Evolutionary conservation across 2,113 vertebrate genomes (phyloP), one percentile per base, ranked within the genome.

Genomic region (Motacilla tschutschensis): DNA sequence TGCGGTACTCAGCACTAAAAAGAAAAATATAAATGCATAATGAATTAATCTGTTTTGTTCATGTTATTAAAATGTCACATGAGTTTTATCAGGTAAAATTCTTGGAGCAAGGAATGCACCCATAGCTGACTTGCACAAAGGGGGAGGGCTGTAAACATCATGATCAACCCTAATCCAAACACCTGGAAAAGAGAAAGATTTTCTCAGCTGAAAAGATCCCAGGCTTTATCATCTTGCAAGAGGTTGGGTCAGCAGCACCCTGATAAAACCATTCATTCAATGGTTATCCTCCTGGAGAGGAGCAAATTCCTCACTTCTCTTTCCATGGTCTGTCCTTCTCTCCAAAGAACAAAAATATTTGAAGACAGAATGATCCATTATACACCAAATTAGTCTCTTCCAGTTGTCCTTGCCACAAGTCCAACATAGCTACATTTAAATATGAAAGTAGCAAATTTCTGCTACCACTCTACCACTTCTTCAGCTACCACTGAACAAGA

Each of bases 221-320:
- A 44, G 9, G 4, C 4, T 70, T 74, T 20, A 29, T 9, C 12
- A 35, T 10, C 16, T 38, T 43, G 6, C 11, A 47, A 51, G 26
- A 54, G 3, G 0, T 2, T 35, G 46, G 26, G 24, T 26, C 35
- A 29, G 9, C 5, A 12, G 40, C 4, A 76, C 3, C 28, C 29
- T 1, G 1, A 58, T 4, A 25, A 0, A 54, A 28, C 6, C 4
- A 43, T 36, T 50, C 4, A 24, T 16, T 41, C 4, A 14, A 8
- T 5, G 3, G 10, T 38, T 86, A 33, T 33, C 36, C 31, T 2
- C 41, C 13, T 19, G 21, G 8, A 71, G 4, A 2, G 2, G 2
- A 70, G 1, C 2, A 75, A 71, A 72, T 44, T 35, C 16, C 36
- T 60, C n/a, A 41, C 5, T 70, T 5, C 10, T 46, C 20, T 50